A percentile compares a stretch with the other conserved stretches of the same genome.
phyloP scores from a whole-genome alignment of 64 coral and sea anemone species.

The Catalaphyllia jardinei region DNA sequence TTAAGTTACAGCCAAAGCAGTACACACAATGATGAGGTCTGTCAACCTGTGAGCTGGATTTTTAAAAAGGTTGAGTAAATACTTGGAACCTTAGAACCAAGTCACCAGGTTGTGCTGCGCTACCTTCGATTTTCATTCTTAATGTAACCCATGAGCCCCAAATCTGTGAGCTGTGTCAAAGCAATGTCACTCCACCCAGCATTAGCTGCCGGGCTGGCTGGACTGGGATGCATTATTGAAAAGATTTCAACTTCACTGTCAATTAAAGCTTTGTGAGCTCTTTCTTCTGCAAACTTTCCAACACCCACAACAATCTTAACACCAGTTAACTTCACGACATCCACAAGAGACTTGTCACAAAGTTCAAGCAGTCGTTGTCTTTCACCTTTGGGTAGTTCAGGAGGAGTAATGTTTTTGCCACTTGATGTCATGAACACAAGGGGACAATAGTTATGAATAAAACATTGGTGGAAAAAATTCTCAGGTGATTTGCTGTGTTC shows the following conservation, averaged over 20 bases:
- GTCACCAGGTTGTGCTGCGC: background rate
- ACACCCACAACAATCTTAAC: conserved; percentile 73
- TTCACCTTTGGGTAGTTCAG: conserved; percentile 40
- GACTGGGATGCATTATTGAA: conserved; percentile 86
- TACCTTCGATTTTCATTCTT: background rate
- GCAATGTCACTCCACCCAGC: conserved; percentile 65
- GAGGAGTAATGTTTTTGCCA: conserved; percentile 86
- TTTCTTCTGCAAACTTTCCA: conserved; percentile 82
- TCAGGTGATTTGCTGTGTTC: conserved; percentile 69
- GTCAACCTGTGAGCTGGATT: too few relatives aligned
- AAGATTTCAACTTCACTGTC: conserved; percentile 50
- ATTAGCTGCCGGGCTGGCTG: conserved; percentile 83
- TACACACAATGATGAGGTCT: too few relatives aligned
- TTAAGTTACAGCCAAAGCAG: too few relatives aligned
- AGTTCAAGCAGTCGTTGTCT: conserved; percentile 46
- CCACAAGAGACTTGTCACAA: conserved; percentile 63
- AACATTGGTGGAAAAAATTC: conserved; percentile 77
- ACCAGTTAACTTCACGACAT: conserved; percentile 58
- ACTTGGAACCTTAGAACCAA: background rate
- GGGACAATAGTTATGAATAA: conserved; percentile 91
- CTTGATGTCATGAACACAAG: conserved; percentile 79
- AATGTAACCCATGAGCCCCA: conserved; percentile 40
- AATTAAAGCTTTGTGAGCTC: conserved; percentile 64
- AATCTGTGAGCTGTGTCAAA: conserved; percentile 57
- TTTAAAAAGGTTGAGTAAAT: too few relatives aligned